Conservation (phyloP, 2,888 invertebrate species). For the Spialia ferax region DNA sequence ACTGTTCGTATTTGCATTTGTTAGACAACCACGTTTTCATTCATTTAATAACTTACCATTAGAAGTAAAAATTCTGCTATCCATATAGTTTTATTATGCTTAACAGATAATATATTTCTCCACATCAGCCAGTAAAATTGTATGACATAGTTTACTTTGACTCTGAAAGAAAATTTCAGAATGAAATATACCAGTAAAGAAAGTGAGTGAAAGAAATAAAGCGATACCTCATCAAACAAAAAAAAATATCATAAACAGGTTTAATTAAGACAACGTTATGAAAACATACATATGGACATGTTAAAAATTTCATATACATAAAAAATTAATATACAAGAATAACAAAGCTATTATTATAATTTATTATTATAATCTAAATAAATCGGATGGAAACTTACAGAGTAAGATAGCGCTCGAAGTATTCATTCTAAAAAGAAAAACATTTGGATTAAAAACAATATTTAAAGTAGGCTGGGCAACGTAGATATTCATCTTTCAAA, state of each 20-base stretch:
- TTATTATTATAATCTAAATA: neutral
- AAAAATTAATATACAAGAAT: too few relatives aligned
- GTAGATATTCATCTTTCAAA: too few relatives aligned
- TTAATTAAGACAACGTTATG: too few relatives aligned
- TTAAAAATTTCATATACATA: too few relatives aligned
- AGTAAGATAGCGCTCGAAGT: slow-evolving; percentile 80
- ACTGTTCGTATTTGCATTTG: neutral
- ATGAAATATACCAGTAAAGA: neutral
- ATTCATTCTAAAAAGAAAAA: slow-evolving; percentile 74
- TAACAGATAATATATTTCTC: slow-evolving; percentile 88
- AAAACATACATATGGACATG: too few relatives aligned
- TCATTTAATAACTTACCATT: slow-evolving; percentile 75
- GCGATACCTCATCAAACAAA: too few relatives aligned
- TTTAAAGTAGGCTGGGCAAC: neutral
- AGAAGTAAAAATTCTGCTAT: slow-evolving; percentile 87
- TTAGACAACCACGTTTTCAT: neutral
- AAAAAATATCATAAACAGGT: too few relatives aligned
- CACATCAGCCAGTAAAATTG: slow-evolving; percentile 91
- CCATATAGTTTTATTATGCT: slow-evolving; percentile 88
- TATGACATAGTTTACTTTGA: slow-evolving; percentile 86
- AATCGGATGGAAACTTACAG: slow-evolving; percentile 73
- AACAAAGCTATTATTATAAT: neutral
- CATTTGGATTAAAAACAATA: neutral
- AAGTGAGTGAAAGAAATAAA: too few relatives aligned
- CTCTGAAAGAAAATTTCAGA: slow-evolving; percentile 59